Conservation (phyloP, 2,888 invertebrate genomes). For the Halocaridina rubra region DNA sequence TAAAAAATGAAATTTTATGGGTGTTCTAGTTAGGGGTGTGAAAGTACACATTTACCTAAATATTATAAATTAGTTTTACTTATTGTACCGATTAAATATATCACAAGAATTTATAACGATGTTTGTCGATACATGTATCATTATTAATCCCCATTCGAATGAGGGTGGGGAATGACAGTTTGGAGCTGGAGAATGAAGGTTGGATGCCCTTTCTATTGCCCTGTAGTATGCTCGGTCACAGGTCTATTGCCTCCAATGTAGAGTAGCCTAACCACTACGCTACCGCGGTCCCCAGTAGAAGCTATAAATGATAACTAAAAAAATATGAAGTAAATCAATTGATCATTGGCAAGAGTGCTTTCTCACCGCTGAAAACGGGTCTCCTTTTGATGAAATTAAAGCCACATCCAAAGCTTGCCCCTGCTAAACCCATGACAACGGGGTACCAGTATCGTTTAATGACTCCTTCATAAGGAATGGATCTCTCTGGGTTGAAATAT, state of each 20-base stretch:
- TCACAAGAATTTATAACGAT: too few relatives aligned
- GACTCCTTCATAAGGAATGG: neutral
- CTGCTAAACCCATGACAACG: neutral
- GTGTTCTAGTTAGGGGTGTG: too few relatives aligned
- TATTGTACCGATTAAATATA: too few relatives aligned
- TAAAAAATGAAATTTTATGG: too few relatives aligned
- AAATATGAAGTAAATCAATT: neutral
- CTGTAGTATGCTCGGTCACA: too few relatives aligned
- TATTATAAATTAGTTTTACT: too few relatives aligned
- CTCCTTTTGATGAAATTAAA: slow-evolving; percentile 1
- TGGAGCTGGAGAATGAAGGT: neutral
- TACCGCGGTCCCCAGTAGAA: too few relatives aligned
- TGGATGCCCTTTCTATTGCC: too few relatives aligned
- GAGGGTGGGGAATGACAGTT: neutral
- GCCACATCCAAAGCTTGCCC: neutral
- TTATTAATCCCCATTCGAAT: neutral
- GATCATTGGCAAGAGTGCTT: neutral
- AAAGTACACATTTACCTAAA: too few relatives aligned
- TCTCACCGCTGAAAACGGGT: slow-evolving; percentile 35
- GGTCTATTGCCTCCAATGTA: too few relatives aligned
- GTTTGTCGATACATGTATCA: too few relatives aligned
- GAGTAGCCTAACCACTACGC: too few relatives aligned
- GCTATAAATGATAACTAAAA: neutral
- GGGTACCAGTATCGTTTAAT: neutral
- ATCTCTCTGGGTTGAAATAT: slow-evolving; percentile 35